A percentile compares a stretch with the other conserved stretches of the same genome.
These are phyloP conservation scores for Syrrhaptes paradoxus DNA, from an alignment of 2,113 vertebrate genomes.

Conservation along the genomic window DNA sequence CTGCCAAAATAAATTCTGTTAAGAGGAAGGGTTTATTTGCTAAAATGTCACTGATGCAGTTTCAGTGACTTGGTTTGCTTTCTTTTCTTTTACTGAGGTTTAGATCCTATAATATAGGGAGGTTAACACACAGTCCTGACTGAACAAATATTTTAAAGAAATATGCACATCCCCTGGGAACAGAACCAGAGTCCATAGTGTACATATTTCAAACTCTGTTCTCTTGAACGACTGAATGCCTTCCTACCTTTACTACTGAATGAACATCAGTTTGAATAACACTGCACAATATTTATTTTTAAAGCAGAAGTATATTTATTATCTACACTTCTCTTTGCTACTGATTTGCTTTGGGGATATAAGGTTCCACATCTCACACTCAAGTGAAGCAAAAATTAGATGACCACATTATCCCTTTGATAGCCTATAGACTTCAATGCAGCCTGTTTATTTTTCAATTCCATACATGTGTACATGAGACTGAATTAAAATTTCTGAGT, in stretches of 20 bases:
- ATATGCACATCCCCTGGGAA: conserved; percentile 63
- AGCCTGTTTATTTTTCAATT: not conserved
- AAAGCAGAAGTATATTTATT: conserved; percentile 38
- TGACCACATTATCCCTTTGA: not conserved
- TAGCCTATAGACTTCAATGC: not conserved
- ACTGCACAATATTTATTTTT: conserved; percentile 39
- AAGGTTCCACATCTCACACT: not conserved
- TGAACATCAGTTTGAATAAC: conserved; percentile 21
- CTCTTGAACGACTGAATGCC: conserved; percentile 13
- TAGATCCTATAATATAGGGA: conserved; percentile 60
- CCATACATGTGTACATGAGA: not conserved
- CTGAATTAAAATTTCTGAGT: not conserved
- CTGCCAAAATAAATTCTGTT: conserved; percentile 78
- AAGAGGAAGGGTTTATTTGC: conserved; percentile 78
- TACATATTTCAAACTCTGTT: conserved; percentile 55
- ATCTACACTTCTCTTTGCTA: not conserved
- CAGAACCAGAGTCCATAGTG: conserved; percentile 62
- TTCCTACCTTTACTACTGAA: conserved; percentile 29
- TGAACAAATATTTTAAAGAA: conserved; percentile 77
- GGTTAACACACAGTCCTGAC: conserved; percentile 62
- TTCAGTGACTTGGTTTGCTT: conserved; percentile 69
- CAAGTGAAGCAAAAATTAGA: not conserved
- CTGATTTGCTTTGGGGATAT: not conserved
- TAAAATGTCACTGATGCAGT: conserved; percentile 74
- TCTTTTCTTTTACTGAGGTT: conserved; percentile 66